Conservation (phyloP, 2,888 invertebrate species). For the Catotricha subobsoleta region DNA sequence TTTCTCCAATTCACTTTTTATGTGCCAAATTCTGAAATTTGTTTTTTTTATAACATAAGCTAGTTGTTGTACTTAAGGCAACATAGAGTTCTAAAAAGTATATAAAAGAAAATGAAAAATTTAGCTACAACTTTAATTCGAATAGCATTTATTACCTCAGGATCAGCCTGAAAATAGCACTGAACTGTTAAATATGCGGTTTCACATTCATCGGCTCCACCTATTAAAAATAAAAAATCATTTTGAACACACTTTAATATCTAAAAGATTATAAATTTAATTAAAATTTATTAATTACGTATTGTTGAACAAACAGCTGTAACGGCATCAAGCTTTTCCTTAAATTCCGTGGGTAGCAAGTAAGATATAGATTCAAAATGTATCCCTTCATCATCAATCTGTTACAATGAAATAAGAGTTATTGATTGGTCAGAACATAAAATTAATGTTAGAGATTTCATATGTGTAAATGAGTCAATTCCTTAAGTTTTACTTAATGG, state of each 20-base stretch:
- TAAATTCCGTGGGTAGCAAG: conserved; percentile 20
- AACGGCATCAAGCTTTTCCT: conserved; percentile 15
- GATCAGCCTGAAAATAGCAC: conserved; percentile 22
- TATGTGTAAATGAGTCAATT: no score
- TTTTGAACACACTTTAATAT: neutral
- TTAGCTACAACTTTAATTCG: neutral
- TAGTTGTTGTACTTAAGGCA: conserved; percentile 6
- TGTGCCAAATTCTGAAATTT: no score
- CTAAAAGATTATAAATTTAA: neutral
- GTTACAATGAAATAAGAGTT: no score
- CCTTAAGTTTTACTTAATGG: no score
- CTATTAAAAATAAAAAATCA: conserved; percentile 14
- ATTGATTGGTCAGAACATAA: no score
- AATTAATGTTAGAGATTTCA: no score
- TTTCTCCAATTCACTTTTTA: no score
- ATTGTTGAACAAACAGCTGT: conserved; percentile 18
- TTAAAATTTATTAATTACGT: conserved; percentile 14
- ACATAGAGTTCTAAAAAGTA: conserved; percentile 11
- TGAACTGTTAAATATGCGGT: conserved; percentile 20
- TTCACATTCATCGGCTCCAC: conserved; percentile 23
- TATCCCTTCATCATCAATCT: conserved; percentile 15
- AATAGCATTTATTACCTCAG: conserved; percentile 7
- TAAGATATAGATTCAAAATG: conserved; percentile 21
- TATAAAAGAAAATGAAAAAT: neutral
- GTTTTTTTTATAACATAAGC: no score